Evolutionary conservation across 2,888 invertebrate species (phyloP).

Genomic region (Lasioglossum pauxillum): DNA sequence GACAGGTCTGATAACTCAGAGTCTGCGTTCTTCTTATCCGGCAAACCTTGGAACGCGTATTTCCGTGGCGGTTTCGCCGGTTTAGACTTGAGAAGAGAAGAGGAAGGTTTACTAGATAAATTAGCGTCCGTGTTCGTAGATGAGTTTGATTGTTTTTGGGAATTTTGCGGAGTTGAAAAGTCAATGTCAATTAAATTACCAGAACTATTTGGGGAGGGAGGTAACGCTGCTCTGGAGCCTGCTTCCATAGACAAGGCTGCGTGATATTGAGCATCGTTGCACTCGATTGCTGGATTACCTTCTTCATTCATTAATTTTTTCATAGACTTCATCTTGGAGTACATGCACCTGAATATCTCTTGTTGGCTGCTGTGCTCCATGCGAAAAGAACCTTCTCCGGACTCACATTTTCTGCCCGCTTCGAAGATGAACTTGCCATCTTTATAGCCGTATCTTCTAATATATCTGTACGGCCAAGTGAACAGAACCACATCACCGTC

Average conservation of each 20-base stretch:
- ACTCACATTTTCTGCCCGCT: constrained; percentile 94
- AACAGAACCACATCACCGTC: constrained; percentile 89
- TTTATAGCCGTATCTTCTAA: constrained; percentile 93
- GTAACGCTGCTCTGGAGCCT: constrained; percentile 92
- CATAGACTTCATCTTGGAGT: constrained; percentile 94
- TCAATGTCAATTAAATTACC: constrained; percentile 85
- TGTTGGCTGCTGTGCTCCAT: constrained; percentile 93
- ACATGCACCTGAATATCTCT: constrained; percentile 92
- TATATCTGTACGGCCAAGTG: constrained; percentile 94
- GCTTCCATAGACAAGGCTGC: constrained; percentile 92
- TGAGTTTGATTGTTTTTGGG: constrained; percentile 74
- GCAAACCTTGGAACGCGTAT: constrained; percentile 81
- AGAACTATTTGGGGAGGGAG: constrained; percentile 87
- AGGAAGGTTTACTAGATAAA: constrained; percentile 80
- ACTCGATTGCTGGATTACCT: constrained; percentile 86
- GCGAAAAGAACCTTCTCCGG: constrained; percentile 93
- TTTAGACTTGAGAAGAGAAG: constrained; percentile 87
- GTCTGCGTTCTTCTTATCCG: constrained; percentile 82
- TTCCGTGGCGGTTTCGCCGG: constrained; percentile 88
- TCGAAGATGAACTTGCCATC: constrained; percentile 95
- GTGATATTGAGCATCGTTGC: constrained; percentile 91
- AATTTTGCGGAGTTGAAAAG: constrained; percentile 80
- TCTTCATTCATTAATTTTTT: constrained; percentile 92
- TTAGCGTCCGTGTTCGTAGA: constrained; percentile 72
- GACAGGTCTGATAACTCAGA: constrained; percentile 85